These are phyloP conservation scores for Clivina fossor DNA, from an alignment of 2,888 invertebrate genomes.

Conservation along the genomic window DNA sequence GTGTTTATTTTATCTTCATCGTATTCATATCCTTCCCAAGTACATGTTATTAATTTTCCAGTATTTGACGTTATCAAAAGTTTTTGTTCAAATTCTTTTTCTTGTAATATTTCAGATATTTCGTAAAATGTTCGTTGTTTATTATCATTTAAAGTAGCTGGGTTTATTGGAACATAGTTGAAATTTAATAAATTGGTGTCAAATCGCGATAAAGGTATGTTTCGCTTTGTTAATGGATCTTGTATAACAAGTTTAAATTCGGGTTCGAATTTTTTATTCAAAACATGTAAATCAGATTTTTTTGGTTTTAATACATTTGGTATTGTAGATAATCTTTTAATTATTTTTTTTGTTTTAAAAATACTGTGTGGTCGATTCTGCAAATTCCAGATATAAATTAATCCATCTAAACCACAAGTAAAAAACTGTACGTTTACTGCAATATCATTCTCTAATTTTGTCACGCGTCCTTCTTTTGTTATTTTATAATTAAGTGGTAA, in stretches of 20 bases:
- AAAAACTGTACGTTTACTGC: conserved; percentile 59
- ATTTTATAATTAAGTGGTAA: conserved; percentile 63
- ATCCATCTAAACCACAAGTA: conserved; percentile 68
- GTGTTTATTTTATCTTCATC: conserved; percentile 63
- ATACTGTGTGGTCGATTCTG: conserved; percentile 51
- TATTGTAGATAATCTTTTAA: conserved; percentile 40
- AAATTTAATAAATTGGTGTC: not conserved
- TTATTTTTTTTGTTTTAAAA: conserved; percentile 41
- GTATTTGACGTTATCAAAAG: conserved; percentile 26
- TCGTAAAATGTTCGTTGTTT: conserved; percentile 17
- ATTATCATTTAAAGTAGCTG: conserved; percentile 1
- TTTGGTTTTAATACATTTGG: conserved; percentile 48
- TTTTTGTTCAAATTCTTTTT: conserved; percentile 2
- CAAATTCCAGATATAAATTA: conserved; percentile 71
- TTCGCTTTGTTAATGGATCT: conserved; percentile 44
- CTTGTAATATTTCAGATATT: conserved; percentile 2
- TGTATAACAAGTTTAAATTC: conserved; percentile 49
- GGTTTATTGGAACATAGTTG: conserved; percentile 10
- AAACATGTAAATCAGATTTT: too few species aligned
- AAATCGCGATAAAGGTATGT: conserved; percentile 9
- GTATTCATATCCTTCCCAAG: conserved; percentile 71
- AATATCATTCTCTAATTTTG: conserved; percentile 49
- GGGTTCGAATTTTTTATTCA: conserved; percentile 34
- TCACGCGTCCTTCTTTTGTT: conserved; percentile 61
- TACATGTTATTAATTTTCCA: conserved; percentile 54